These are phyloP conservation scores for Odocoileus virginianus DNA, from an alignment of 2,113 vertebrate species.

Conservation along the genomic window DNA sequence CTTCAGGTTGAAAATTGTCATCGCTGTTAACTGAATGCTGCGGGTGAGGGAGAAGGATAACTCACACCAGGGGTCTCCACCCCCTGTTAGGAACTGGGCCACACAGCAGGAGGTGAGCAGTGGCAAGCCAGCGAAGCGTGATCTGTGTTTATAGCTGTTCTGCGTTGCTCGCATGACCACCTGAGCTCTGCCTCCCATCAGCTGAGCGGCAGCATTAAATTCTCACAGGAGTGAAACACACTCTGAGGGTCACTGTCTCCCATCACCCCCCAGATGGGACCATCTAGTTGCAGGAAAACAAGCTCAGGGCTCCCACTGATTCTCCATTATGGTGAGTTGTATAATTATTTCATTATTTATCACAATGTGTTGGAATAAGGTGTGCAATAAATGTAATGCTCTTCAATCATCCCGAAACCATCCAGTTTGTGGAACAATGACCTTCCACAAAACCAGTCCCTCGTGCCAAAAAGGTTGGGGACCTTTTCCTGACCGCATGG, in stretches of 20 bases:
- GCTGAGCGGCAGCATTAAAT: not conserved
- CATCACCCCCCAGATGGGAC: not conserved
- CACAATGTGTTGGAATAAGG: too few species aligned
- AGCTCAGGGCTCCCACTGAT: not conserved
- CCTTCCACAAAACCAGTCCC: not conserved
- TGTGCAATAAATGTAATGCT: not conserved
- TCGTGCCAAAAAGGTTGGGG: not conserved
- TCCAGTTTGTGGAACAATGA: not conserved
- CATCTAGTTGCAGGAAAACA: not conserved
- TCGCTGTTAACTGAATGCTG: not conserved
- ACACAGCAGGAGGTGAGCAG: not conserved
- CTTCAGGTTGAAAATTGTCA: not conserved
- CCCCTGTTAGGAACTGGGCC: not conserved
- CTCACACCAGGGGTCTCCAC: not conserved
- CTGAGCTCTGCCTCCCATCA: not conserved
- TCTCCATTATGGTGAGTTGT: not conserved
- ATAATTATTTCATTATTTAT: not conserved
- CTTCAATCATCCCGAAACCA: not conserved
- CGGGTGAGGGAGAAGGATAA: not conserved
- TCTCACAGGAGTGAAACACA: not conserved
- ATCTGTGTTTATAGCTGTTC: not conserved
- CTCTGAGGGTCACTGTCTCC: not conserved
- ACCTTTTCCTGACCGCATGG: not conserved
- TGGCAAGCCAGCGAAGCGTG: not conserved
- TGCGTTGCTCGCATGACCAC: not conserved